Evolutionary conservation across 2,797 vertebrate species (phyloP).

Genomic region (Stomatorhinus walkeri): DNA sequence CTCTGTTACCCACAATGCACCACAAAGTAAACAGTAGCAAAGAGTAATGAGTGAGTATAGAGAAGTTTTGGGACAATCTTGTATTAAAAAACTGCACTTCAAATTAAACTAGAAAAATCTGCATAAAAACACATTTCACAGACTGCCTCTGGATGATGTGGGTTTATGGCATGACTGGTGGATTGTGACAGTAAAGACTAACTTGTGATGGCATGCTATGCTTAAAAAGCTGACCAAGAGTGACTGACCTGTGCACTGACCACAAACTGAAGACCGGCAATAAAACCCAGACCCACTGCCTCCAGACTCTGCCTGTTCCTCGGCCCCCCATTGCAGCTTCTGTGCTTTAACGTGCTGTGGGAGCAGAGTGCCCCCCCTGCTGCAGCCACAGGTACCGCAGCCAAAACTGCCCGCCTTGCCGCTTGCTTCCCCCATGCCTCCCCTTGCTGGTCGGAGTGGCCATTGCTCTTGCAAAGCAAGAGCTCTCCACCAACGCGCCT

Average conservation of each 20-base stretch:
- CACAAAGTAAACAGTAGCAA: not conserved
- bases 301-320: not conserved
- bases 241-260: not conserved
- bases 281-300: not conserved
- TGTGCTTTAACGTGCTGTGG: not conserved
- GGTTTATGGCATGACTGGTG: not conserved
- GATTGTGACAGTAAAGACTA: not conserved
- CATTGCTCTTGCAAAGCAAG: not conserved
- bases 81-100: not conserved
- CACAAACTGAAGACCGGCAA: not conserved
- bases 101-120: not conserved
- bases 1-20: not conserved
- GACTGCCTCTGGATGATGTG: not conserved
- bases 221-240: not conserved
- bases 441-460: not conserved
- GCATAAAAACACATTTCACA: not conserved
- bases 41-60: not conserved
- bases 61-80: not conserved
- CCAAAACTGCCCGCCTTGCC: not conserved
- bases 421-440: not conserved
- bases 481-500: not conserved
- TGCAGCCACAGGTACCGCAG: conserved; percentile 21
- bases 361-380: not conserved
- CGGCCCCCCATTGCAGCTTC: not conserved
- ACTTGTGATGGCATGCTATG: not conserved